Evolutionary conservation across 2,113 vertebrate species (phyloP).

Genomic region (Corythaeola cristata): DNA sequence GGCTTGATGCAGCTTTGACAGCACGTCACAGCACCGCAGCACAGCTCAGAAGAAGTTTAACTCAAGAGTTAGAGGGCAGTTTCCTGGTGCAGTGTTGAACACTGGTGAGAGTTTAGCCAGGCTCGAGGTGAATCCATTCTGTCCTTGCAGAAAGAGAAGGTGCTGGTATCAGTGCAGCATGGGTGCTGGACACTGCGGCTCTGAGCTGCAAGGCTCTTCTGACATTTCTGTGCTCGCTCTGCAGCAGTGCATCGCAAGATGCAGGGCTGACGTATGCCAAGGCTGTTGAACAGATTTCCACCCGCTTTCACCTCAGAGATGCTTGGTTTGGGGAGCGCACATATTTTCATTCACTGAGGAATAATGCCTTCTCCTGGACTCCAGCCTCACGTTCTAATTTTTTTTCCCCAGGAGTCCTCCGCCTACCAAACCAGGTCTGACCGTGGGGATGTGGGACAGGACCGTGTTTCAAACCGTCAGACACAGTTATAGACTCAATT

Average conservation of each 20-base stretch:
- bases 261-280: rapidly evolving
- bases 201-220: not conserved
- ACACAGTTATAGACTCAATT: not conserved
- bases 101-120: not conserved
- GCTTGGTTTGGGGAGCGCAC: not conserved
- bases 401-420: not conserved
- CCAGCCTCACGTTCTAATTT: not conserved
- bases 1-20: not conserved
- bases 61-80: not conserved
- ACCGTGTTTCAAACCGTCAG: not conserved
- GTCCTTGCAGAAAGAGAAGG: not conserved
- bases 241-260: not conserved
- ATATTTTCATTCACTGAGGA: not conserved
- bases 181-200: rapidly evolving
- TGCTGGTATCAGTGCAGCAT: rapidly evolving
- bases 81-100: not conserved
- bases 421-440: not conserved
- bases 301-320: not conserved
- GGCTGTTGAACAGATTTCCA: not conserved
- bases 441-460: not conserved
- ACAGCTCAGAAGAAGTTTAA: not conserved
- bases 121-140: not conserved
- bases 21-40: rapidly evolving
- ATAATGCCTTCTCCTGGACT: not conserved
- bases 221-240: rapidly evolving